Evolutionary conservation across 1,140 invertebrate species (phyloP).

Genomic region (Neodiprion fabricii): DNA sequence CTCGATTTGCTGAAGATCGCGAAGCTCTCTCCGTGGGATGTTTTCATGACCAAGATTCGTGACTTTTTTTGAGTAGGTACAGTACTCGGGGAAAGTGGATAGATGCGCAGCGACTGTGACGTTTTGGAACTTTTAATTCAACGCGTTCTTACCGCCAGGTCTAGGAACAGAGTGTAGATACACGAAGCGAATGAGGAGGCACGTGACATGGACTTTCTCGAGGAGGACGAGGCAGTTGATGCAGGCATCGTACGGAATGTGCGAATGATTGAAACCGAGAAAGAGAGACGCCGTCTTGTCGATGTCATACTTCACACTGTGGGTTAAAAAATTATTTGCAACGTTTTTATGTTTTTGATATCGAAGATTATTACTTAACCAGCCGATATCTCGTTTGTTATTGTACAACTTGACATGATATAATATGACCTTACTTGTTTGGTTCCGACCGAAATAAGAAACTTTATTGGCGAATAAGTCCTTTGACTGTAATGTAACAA

Average conservation of each 20-base stretch:
- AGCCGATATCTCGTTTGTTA: too few relatives aligned
- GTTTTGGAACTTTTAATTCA: background rate
- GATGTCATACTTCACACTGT: conserved; percentile 70
- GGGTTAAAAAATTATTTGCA: conserved; percentile 66
- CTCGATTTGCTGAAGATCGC: conserved; percentile 61
- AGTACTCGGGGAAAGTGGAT: conserved; percentile 9
- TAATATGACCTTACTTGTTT: too few relatives aligned
- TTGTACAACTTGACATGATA: too few relatives aligned
- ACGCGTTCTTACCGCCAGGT: conserved; percentile 48
- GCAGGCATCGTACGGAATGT: conserved; percentile 48
- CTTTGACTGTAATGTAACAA: too few relatives aligned
- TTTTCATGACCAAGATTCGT: conserved; percentile 49
- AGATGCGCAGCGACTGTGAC: conserved; percentile 46
- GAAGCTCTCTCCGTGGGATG: conserved; percentile 65
- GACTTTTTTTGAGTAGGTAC: too few relatives aligned
- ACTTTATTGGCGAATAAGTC: too few relatives aligned
- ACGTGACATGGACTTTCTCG: conserved; percentile 67
- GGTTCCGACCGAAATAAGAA: too few relatives aligned
- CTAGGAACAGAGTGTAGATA: conserved; percentile 65
- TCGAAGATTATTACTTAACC: too few relatives aligned
- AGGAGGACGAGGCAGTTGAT: conserved; percentile 46
- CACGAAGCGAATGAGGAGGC: conserved; percentile 66
- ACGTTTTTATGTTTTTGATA: background rate
- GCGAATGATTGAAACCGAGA: conserved; percentile 38
- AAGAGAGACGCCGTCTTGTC: conserved; percentile 64